Base-by-base conservation (phyloP, 2,888 invertebrate genomes). In the Acholoe squamosa region DNA sequence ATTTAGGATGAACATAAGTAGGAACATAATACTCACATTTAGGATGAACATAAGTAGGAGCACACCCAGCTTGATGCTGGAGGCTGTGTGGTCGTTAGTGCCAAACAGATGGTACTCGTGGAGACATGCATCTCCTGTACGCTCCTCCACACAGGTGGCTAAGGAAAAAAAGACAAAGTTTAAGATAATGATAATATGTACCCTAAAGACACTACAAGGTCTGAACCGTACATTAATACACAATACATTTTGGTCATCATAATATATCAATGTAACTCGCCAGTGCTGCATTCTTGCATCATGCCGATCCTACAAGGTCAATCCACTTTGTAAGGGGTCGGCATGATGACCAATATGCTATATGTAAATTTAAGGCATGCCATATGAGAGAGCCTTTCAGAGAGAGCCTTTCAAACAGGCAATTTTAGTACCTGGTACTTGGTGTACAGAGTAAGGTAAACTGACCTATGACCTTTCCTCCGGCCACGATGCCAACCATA, bases 81-180 rank as follows among this genome's bases (percentile, higher is more conserved):
- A 91, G 3, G 89, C 76, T 0, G 89, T 90, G 89, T 80, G 89
- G 25, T 92, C 89, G 51, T 80, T 86, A 19, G 91, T 92, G 19
- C 92, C 92, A 76, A 92, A 91, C 25, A 92, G 76, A n/a, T 91
- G 91, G 34, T 84, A 84, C 67, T 92, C 91, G 28, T 92, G 91
- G 0, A 77, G 52, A 43, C 92, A 92, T 12, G 91, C 25, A n/a
- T 89, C 90, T 0, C 67, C 67, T 0, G 51, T 34, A 5, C 86
- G 84, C 61, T 90, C 84, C 34, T 90, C 52, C 86, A 90, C 84
- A 28, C 90, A 90, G 86, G 43, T 86, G 25, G 90, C 90, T 90
- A 86, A 61, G 61, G 61, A 22, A 33, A 7, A 77, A 12, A 77
- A 54, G 12, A 54, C 19, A 54, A 14, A 14, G 54, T 77, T 33